phyloP scores from a whole-genome alignment of 2,113 vertebrate genomes.

The Alligator mississippiensis region DNA sequence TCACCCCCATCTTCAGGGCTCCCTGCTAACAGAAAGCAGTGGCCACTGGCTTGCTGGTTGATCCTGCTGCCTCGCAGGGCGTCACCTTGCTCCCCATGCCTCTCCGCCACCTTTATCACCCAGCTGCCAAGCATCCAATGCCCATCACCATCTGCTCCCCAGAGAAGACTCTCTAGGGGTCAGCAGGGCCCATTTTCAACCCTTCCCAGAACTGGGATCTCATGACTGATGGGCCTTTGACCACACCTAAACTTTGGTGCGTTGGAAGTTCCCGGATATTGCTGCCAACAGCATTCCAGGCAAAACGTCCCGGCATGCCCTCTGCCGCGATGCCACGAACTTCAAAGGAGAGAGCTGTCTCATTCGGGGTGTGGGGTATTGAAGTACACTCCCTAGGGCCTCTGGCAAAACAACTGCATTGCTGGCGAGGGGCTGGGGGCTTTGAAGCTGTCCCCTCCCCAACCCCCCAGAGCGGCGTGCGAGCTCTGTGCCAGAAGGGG shows the following conservation, averaged over 20 bases:
- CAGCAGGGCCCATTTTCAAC: rapidly evolving
- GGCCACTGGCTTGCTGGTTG: not conserved
- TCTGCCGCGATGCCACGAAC: not conserved
- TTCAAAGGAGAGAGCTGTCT: conserved; percentile 27
- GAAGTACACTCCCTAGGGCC: conserved; percentile 31
- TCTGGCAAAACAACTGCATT: conserved; percentile 25
- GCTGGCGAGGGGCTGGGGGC: not conserved
- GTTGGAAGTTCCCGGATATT: not conserved
- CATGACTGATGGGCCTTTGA: rapidly evolving
- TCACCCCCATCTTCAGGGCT: not conserved
- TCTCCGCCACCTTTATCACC: not conserved
- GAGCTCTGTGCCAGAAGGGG: not conserved
- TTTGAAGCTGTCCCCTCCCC: not conserved
- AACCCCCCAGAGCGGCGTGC: not conserved
- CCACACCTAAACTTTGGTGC: not conserved
- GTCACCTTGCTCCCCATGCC: rapidly evolving
- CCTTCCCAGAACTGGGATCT: not conserved
- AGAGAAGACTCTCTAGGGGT: too few species aligned
- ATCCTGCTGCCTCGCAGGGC: not conserved
- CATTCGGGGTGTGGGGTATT: not conserved
- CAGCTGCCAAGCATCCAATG: not conserved
- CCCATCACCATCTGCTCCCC: not conserved
- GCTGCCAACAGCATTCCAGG: not conserved
- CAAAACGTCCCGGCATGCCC: not conserved
- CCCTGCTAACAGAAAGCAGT: not conserved